These are phyloP conservation scores for Phenganax subtilis DNA, from an alignment of 92 coral and sea anemone species.

Conservation along the genomic window DNA sequence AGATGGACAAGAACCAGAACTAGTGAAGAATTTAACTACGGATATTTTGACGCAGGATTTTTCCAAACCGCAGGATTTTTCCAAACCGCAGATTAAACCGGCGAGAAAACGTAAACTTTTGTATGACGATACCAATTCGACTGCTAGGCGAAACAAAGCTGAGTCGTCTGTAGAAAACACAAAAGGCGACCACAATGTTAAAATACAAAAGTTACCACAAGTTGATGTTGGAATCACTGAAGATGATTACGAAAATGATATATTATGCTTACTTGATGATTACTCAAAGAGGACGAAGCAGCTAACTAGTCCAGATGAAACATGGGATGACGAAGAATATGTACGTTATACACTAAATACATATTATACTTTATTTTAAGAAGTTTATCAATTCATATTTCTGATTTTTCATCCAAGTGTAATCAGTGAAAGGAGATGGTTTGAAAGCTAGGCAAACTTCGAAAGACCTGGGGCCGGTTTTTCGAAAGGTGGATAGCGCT, in stretches of 20 bases:
- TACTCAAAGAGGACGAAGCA: too few relatives aligned
- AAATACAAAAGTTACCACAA: neutral
- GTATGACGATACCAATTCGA: neutral
- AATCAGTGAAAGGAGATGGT: too few relatives aligned
- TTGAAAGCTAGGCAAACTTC: too few relatives aligned
- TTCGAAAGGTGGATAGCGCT: too few relatives aligned
- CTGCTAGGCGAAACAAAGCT: neutral
- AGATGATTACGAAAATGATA: neutral
- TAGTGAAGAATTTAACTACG: neutral
- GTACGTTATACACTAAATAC: neutral
- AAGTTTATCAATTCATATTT: too few relatives aligned
- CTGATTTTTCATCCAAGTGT: too few relatives aligned
- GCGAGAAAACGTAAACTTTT: conserved; percentile 4
- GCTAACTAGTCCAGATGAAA: too few relatives aligned
- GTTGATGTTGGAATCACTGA: neutral
- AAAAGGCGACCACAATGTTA: neutral
- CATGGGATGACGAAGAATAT: neutral
- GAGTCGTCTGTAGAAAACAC: neutral
- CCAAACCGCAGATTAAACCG: too few relatives aligned
- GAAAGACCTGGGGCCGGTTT: too few relatives aligned
- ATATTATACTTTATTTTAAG: too few relatives aligned
- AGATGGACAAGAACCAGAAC: neutral
- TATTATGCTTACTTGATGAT: too few relatives aligned
- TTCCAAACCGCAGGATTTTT: neutral
- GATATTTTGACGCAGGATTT: conserved; percentile 1